These are phyloP conservation scores for Noctua fimbriata DNA, from an alignment of 2,888 invertebrate genomes.

Conservation along the genomic window DNA sequence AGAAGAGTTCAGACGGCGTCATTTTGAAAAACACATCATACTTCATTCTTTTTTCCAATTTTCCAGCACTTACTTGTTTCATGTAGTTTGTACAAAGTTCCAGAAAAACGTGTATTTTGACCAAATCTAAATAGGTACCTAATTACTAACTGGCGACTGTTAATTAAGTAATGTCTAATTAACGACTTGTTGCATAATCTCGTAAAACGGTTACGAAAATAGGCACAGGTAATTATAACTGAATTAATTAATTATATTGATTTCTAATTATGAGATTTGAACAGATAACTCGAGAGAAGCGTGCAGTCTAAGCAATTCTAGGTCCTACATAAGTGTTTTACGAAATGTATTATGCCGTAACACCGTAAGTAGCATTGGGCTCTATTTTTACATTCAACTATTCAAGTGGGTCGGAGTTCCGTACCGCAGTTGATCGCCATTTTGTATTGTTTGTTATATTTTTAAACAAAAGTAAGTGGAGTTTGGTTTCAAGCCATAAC, in stretches of 20 bases:
- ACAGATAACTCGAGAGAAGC: background rate
- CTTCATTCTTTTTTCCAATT: no score
- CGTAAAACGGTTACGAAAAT: background rate
- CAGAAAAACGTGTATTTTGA: background rate
- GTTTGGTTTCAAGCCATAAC: background rate
- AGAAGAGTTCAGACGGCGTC: no score
- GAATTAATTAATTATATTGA: background rate
- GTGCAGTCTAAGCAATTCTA: background rate
- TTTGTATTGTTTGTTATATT: background rate
- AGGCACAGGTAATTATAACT: background rate
- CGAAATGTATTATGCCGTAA: background rate
- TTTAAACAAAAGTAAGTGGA: background rate
- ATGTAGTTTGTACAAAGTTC: background rate
- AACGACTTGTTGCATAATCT: background rate
- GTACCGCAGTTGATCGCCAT: conserved; percentile 8
- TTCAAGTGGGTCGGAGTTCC: background rate
- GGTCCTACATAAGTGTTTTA: background rate
- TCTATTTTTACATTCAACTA: background rate
- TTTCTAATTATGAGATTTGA: background rate
- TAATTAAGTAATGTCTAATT: background rate
- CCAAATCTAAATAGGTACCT: background rate
- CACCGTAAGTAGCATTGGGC: background rate
- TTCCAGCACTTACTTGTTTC: no score
- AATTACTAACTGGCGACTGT: background rate
- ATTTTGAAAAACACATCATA: no score